A percentile compares a stretch with the other conserved stretches of the same genome.
Conservation (phyloP, 37 sponge, comb jelly and placozoan species). For the Spongilla lacustris region DNA sequence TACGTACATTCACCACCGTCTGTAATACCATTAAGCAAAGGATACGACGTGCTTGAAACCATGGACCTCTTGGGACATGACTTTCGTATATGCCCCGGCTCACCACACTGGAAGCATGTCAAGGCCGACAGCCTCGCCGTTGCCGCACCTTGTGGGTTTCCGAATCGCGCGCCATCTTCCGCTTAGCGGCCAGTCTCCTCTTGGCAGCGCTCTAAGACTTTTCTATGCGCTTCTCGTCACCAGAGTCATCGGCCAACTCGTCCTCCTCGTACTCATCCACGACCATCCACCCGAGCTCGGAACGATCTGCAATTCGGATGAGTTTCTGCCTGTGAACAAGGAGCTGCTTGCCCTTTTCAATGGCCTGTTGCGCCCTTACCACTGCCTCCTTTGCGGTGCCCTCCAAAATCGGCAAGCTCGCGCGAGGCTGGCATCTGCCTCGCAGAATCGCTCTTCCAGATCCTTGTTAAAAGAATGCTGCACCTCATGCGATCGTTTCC, state of each 20-base stretch:
- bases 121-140: too few species aligned
- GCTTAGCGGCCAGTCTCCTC: neutral
- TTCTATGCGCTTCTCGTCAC: neutral
- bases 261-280: neutral
- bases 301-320: neutral
- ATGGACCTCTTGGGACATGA: too few species aligned
- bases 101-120: too few species aligned
- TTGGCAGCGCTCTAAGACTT: neutral
- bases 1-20: too few species aligned
- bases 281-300: constrained; percentile 5
- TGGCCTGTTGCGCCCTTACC: too few species aligned
- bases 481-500: neutral
- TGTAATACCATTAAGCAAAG: neutral
- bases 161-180: neutral
- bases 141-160: too few species aligned
- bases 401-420: too few species aligned
- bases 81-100: too few species aligned
- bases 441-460: too few species aligned
- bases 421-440: too few species aligned
- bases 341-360: neutral
- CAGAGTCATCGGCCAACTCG: constrained; percentile 13
- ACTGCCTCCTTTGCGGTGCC: too few species aligned
- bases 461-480: neutral
- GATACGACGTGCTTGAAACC: too few species aligned
- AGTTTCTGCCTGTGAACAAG: neutral